phyloP scores from a whole-genome alignment of 2,797 vertebrate genomes.

The Lacerta bilineata region DNA sequence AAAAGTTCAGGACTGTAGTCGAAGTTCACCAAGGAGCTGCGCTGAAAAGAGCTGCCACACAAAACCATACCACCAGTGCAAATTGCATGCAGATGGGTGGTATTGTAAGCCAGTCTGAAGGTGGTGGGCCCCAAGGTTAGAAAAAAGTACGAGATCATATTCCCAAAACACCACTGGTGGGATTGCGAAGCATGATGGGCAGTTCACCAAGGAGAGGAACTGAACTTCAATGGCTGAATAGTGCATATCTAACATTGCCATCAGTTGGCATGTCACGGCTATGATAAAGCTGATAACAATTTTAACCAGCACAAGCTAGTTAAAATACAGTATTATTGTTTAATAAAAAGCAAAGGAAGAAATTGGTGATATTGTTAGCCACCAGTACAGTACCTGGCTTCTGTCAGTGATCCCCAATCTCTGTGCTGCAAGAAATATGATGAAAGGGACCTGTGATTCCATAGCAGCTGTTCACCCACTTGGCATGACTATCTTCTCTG shows the following conservation, averaged over 20 bases:
- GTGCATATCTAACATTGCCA: neutral
- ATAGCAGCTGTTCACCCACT: neutral
- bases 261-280: neutral
- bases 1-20: conserved; percentile 18
- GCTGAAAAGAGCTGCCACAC: neutral
- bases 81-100: neutral
- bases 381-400: neutral
- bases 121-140: neutral
- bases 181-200: neutral
- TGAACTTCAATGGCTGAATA: neutral
- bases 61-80: neutral
- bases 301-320: neutral
- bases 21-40: neutral
- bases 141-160: neutral
- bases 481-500: neutral
- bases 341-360: neutral
- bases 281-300: neutral
- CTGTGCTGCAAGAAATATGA: neutral
- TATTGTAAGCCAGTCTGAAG: neutral
- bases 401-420: neutral
- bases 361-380: neutral
- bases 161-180: neutral
- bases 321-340: neutral
- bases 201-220: neutral
- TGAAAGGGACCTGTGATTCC: too few relatives aligned